Conservation (phyloP, 2,113 vertebrate genomes). For the Gymnorhina tibicen region DNA sequence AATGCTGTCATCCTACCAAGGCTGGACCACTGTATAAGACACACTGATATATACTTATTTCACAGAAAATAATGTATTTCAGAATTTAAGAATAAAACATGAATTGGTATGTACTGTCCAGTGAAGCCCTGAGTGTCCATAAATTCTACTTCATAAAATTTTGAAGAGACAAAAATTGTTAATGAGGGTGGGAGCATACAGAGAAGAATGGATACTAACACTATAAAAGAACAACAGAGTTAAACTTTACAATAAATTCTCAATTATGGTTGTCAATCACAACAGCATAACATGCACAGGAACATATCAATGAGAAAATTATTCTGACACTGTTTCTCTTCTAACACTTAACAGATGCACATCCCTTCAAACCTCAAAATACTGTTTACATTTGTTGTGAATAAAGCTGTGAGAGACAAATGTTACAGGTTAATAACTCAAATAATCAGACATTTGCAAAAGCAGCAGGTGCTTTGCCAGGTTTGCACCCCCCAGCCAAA, state of each 20-base stretch:
- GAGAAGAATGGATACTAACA: neutral
- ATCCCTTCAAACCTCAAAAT: neutral
- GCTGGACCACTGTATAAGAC: neutral
- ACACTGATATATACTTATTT: neutral
- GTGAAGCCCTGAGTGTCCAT: neutral
- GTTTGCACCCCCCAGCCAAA: fast-evolving
- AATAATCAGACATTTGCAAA: neutral
- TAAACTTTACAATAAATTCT: neutral
- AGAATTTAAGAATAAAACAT: neutral
- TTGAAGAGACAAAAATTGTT: neutral
- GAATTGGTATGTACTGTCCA: neutral
- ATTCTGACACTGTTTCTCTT: neutral
- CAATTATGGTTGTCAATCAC: neutral
- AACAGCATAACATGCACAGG: neutral
- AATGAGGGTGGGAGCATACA: neutral
- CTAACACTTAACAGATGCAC: neutral
- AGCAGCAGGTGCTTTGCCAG: neutral
- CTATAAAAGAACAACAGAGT: neutral
- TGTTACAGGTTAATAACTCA: neutral
- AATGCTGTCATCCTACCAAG: neutral
- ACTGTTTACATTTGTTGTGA: neutral
- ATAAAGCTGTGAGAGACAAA: neutral
- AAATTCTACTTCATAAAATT: neutral
- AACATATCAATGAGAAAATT: neutral
- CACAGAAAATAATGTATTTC: neutral